Conservation (phyloP, 2,797 vertebrate species). For the Mus spretus region DNA sequence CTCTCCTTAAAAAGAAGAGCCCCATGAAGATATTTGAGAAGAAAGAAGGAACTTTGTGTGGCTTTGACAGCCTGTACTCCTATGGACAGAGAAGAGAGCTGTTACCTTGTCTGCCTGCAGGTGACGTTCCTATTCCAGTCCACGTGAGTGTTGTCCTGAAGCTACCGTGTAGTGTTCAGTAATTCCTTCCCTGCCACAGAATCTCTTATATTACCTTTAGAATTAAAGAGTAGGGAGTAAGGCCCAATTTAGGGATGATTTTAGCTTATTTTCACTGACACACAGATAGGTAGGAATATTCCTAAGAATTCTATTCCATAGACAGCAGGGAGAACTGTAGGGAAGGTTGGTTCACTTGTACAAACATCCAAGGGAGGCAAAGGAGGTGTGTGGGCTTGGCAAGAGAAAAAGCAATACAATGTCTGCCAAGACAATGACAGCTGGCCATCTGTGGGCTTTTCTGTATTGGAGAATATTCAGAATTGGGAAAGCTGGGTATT, state of each 20-base stretch:
- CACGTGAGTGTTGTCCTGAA: not conserved
- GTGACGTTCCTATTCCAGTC: rapidly evolving
- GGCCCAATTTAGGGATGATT: not conserved
- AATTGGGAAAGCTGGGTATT: constrained; percentile 41
- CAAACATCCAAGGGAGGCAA: constrained; percentile 53
- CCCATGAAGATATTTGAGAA: constrained; percentile 35
- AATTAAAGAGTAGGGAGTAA: not conserved
- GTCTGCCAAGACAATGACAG: constrained; percentile 71
- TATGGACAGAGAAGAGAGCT: not conserved
- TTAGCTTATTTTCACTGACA: constrained; percentile 58
- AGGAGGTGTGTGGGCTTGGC: constrained; percentile 65
- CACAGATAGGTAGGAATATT: constrained; percentile 22
- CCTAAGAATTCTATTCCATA: not conserved
- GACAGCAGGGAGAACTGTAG: not conserved
- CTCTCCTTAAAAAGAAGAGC: constrained; percentile 42
- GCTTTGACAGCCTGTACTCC: not conserved
- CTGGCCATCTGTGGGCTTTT: constrained; percentile 6
- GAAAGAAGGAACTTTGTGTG: not conserved
- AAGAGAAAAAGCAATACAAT: constrained; percentile 44
- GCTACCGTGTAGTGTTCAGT: not conserved
- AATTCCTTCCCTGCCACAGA: not conserved
- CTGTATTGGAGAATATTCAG: constrained; percentile 23
- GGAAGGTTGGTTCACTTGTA: not conserved
- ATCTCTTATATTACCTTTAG: not conserved
- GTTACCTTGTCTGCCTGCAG: not conserved